Evolutionary conservation across 2,113 vertebrate species (phyloP).

Genomic region (Upupa epops): DNA sequence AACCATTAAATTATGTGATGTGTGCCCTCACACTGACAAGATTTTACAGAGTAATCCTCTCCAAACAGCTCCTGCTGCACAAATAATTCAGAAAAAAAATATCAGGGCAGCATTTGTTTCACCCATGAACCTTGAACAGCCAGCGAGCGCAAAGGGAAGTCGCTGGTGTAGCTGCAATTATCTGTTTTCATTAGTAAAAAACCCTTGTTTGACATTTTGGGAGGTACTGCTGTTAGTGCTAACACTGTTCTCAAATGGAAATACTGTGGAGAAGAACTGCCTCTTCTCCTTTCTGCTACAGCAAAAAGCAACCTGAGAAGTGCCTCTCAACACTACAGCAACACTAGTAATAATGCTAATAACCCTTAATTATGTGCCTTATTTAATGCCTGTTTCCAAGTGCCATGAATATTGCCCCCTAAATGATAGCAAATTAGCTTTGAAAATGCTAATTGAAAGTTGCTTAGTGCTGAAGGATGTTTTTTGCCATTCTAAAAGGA

Average conservation of each 20-base stretch:
- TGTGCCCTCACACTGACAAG: background rate
- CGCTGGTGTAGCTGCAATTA: background rate
- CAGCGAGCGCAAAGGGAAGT: background rate
- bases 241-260: background rate
- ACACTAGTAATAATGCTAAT: background rate
- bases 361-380: conserved; percentile 9
- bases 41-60: background rate
- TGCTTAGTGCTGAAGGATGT: background rate
- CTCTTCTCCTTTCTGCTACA: background rate
- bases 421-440: conserved; percentile 44
- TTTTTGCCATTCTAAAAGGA: background rate
- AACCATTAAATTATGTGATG: background rate
- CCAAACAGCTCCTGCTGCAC: background rate
- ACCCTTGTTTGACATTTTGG: background rate
- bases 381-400: conserved; percentile 4
- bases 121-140: background rate
- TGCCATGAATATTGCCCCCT: background rate
- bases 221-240: background rate
- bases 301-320: background rate
- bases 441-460: background rate
- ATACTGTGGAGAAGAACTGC: background rate
- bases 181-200: background rate
- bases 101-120: background rate
- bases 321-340: background rate
- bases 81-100: background rate